Conservation (phyloP, 2,113 vertebrate genomes). For the Grammomys surdaster region DNA sequence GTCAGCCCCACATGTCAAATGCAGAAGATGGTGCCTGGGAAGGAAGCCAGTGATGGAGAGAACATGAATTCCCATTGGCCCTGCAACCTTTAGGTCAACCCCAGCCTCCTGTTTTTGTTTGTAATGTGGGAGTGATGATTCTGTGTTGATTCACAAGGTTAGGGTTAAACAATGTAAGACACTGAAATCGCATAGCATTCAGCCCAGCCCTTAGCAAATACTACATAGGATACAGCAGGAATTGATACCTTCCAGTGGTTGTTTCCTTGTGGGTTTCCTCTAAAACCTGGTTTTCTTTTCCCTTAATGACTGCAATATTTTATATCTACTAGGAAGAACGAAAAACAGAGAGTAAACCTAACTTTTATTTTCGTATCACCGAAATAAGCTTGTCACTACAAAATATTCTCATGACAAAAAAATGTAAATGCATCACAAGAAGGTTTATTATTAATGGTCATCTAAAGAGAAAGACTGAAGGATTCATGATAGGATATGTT, state of each 20-base stretch:
- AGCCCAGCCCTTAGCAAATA: background rate
- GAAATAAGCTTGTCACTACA: background rate
- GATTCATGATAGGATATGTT: accelerated
- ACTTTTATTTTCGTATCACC: background rate
- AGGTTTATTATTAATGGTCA: background rate
- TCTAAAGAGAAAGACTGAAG: background rate
- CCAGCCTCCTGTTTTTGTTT: conserved; percentile 18
- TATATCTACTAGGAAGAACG: background rate
- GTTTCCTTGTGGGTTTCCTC: background rate
- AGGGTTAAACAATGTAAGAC: background rate
- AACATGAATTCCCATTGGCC: background rate
- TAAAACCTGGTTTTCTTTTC: background rate
- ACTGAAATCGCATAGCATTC: background rate
- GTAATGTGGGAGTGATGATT: conserved; percentile 22
- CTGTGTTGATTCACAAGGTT: conserved; percentile 31
- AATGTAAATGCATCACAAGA: background rate
- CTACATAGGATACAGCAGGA: background rate
- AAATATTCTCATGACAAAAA: background rate
- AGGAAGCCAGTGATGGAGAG: background rate
- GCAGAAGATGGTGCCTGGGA: background rate
- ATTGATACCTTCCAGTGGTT: background rate
- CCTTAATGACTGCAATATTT: background rate
- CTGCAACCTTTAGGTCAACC: background rate
- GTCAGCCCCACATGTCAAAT: background rate
- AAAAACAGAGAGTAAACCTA: background rate